Base-by-base conservation (phyloP, 1,140 invertebrate species). In the Caenorhabditis brenneri region DNA sequence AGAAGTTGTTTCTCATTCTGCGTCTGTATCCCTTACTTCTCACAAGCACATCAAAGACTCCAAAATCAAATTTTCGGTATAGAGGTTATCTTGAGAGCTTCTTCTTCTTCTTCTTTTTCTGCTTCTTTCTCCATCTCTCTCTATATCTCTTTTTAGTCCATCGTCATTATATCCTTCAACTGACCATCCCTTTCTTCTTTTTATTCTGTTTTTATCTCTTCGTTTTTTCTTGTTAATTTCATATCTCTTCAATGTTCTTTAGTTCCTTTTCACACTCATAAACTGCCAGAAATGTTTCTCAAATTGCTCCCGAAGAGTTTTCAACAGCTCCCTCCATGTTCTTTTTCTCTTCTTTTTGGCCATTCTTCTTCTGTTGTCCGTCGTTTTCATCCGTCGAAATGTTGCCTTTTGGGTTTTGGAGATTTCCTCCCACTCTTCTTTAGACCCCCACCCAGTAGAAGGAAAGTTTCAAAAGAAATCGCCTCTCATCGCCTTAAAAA, bases 351-450 rank as follows among this genome's bases (percentile, higher is more conserved):
- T 15, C 53, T 55, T 55, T 27, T 24, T 24, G 22, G 19, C 53
- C 53, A 55, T 55, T 55, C 53, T 55, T 55, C 53, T 55, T 5
- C 12, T n/a, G 49, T 24, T 51, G 49, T 51, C 49, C 49, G 49
- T 51, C 49, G 49, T 16, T 16, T 51, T 51, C 49, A 24, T 5
- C 22, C 33, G 27, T 19, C 65, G 33, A 42, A 74, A 74, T 74
- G 65, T 74, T 74, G 65, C 65, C 36, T 74, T 74, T 74, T 74
- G 65, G 65, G 65, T 74, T 74, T 74, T 74, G 65, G 53, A 74
- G 65, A 74, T 74, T 55, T 74, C 36, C 33, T 27, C 53, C 24
- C 53, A 10, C 36, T 27, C 24, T 51, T 51, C 49, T 16, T 51
- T n/a, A 27, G 2, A 27, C 19, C n/a, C 1, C 22, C 22, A 33